Base-by-base conservation (phyloP, 2,888 invertebrate species). In the Sarcophaga subvicina region DNA sequence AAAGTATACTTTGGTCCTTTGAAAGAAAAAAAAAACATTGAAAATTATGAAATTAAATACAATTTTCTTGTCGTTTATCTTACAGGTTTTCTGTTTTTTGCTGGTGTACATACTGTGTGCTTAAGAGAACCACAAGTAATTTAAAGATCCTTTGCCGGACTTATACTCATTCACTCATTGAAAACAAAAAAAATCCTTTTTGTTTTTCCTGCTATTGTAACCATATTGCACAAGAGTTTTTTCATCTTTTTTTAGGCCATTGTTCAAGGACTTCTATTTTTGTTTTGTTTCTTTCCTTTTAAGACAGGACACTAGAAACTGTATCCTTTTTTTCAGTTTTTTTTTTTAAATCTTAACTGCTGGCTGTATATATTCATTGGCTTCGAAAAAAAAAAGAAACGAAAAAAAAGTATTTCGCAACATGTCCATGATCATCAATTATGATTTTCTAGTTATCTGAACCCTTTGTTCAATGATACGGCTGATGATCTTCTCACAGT, bases 41-140 rank as follows among this genome's bases (percentile, higher is more conserved):
- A 27, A 20, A 77, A 71, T 87, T 84, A 81, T 81, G 86, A 87
- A 87, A 87, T 66, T 87, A 87, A 84, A 87, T 87, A 87, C 81
- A 71, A 25, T 84, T 86, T 81, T 70, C 17, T 83, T 66, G 62
- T 59, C 59, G 54, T 66, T 70, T 73, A 70, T 77, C 70, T 47
- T 66, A 70, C 86, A 75, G 83, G 80, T 80, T 81, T 76, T 69
- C 6, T 37, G 4, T 37, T 27, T 71, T 20, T 22, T 10, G 11
- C 5, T 2, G 49, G 47, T 59, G n/a, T n/a, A 37, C 10, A n/a
- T 27, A 20, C n/a, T 14, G 11, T 25, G 78, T 81, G 63, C 84
- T 78, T 79, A 81, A 75, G 17, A 75, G 86, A 83, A 84, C 86
- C 86, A 87, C 86, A 87, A 87, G 84, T 87, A 87, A 87, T 87